Evolutionary conservation across 2,113 vertebrate species (phyloP), one percentile per base, ranked within the genome.

Genomic region (Columba livia): DNA sequence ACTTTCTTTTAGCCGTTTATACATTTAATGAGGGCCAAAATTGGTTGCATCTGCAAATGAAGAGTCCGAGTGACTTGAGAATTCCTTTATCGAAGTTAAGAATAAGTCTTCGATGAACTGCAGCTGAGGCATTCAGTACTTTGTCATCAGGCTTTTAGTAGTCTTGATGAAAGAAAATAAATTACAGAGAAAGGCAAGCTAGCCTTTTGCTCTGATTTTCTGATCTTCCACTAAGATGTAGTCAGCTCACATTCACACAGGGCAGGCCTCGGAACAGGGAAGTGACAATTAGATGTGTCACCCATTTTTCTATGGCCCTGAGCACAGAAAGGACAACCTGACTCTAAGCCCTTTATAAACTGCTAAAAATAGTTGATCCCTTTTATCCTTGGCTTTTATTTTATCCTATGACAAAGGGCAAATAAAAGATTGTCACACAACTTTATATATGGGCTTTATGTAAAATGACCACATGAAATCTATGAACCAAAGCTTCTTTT

Each of bases 311-410:
- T 36, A 34, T 7, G 11, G 28, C 65, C n/a, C 61, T 72, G 16
- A 61, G 58, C 58, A 58, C n/a, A 51, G 26, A 74, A 83, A 83
- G n/a, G 44, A 57, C 64, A 92, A 36, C 32, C n/a, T 78, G 15
- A 75, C 69, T 53, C 51, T 31, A 81, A 93, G 54, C 5, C 32
- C 51, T 84, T 80, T 91, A 48, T 31, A 40, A 78, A 71, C 9
- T 2, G 1, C 61, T 85, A 90, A 94, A 94, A 93, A 74, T 42
- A 84, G 32, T 31, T 84, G 42, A 89, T 95, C 77, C 69, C 32
- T 93, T 94, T 92, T 87, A 40, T 71, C 79, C 79, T 81, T 85
- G 75, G 21, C 23, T 88, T 92, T 92, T 89, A 29, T 82, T 82
- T 92, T 73, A 13, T 71, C 10, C 23, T 34, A 15, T 31, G 31